These are phyloP conservation scores for Elysia chlorotica DNA, from an alignment of 1,140 invertebrate species.

Conservation along the genomic window DNA sequence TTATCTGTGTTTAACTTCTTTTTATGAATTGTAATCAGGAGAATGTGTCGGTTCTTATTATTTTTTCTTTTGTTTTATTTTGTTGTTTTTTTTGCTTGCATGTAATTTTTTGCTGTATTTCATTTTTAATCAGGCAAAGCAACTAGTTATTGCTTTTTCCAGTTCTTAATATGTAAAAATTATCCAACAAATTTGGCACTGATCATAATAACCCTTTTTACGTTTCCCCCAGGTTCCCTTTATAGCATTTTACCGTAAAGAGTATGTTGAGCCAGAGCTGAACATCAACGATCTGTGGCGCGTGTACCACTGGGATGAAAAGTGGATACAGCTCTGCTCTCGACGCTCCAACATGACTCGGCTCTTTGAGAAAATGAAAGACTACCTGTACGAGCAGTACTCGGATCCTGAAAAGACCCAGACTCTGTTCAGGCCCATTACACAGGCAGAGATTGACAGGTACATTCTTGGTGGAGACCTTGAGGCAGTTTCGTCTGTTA, in stretches of 20 bases:
- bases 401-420: conserved; percentile 82
- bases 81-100: too few relatives aligned
- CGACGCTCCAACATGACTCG: conserved; percentile 83
- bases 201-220: too few relatives aligned
- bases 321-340: conserved; percentile 92
- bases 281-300: conserved; percentile 97
- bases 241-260: conserved; percentile 98
- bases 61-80: not conserved
- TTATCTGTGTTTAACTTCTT: not conserved
- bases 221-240: conserved; percentile 83
- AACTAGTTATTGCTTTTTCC: not conserved
- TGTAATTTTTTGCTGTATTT: not conserved
- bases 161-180: not conserved
- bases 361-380: conserved; percentile 90
- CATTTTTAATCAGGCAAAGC: not conserved
- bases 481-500: too few relatives aligned
- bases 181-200: too few relatives aligned
- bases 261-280: conserved; percentile 93
- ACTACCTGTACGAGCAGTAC: conserved; percentile 85
- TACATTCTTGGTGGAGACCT: too few relatives aligned
- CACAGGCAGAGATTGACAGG: conserved; percentile 86
- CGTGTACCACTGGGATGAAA: conserved; percentile 94
- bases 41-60: not conserved
- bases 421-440: conserved; percentile 78
- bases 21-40: too few relatives aligned